Base-by-base conservation (phyloP, 2,113 vertebrate species). In the Corydoras maculifer region DNA sequence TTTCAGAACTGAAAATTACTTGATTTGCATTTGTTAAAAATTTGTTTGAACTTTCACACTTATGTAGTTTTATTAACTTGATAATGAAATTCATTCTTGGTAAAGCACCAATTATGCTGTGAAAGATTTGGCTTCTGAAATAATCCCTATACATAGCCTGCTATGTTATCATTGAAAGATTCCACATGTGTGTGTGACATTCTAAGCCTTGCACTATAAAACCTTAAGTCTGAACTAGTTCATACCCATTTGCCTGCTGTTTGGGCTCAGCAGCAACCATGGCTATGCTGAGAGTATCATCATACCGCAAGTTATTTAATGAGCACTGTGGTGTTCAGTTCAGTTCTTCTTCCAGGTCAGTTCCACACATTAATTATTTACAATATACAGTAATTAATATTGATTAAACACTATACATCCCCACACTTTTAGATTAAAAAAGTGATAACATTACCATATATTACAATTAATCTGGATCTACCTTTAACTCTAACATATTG, bases 251-350 rank as follows among this genome's bases (percentile, higher is more conserved):
- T 48, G 30, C 32, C 58, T 25, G 31, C 64, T 55, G 72, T 64
- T 32, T 48, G 54, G 15, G 49, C 31, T 54, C 66, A 61, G 58
- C 30, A 31, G 70, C 59, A 70, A 55, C 55, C 11, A 84, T 85
- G 87, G 85, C 86, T 75, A 77, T 87, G 84, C 79, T 89, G 79
- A 77, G 87, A 75, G 88, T 88, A 72, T 91, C 89, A 5, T 90
- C 89, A 0, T 89, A 91, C 72, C 88, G 87, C 58, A 85, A 74
- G 64, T 71, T 88, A 74, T 90, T 89, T 64, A 86, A 88, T 69
- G 78, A 79, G 62, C 66, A 30, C 32, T 87, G 83, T 82, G 85
- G 73, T 8, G 77, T 70, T 14, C 82, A 82, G 80, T 77, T 74
- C 67, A 76, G 60, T 11, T 15, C 78, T 63, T 62, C 78, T 0